Evolutionary conservation across 2,113 vertebrate genomes (phyloP).

Genomic region (Ramphastos sulfuratus): DNA sequence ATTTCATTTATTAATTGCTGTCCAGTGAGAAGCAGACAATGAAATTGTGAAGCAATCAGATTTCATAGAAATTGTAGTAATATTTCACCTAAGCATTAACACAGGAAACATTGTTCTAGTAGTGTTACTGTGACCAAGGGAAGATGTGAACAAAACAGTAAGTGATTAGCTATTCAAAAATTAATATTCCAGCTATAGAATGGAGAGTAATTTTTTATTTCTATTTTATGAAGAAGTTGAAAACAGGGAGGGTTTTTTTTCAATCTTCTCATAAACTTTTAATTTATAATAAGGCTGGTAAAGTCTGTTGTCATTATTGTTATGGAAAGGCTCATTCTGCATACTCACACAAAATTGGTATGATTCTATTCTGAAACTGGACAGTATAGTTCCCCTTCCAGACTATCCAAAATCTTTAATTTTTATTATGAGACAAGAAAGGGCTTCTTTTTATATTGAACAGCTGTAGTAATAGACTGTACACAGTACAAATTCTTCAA

Average conservation of each 20-base stretch:
- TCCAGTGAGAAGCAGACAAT: background rate
- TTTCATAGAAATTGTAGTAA: background rate
- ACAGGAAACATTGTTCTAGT: background rate
- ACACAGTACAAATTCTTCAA: background rate
- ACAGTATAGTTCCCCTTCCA: accelerated
- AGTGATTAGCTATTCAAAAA: background rate
- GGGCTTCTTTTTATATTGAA: background rate
- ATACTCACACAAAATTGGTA: background rate
- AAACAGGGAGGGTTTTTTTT: background rate
- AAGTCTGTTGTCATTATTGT: background rate
- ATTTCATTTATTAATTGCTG: background rate
- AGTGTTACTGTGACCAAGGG: accelerated
- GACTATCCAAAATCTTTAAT: background rate
- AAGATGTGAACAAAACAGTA: background rate
- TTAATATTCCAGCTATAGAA: background rate
- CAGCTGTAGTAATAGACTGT: background rate
- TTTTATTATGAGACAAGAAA: background rate
- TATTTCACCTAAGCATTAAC: background rate
- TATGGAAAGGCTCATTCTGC: accelerated
- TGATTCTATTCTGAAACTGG: background rate
- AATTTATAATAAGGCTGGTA: background rate
- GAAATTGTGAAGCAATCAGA: background rate
- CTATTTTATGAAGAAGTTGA: background rate
- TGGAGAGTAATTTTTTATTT: background rate
- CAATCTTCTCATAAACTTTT: background rate